Percentiles rank a stretch among this genome's conserved stretches.
phyloP scores from a whole-genome alignment of 1,140 invertebrate genomes.

The Capitella teleta region DNA sequence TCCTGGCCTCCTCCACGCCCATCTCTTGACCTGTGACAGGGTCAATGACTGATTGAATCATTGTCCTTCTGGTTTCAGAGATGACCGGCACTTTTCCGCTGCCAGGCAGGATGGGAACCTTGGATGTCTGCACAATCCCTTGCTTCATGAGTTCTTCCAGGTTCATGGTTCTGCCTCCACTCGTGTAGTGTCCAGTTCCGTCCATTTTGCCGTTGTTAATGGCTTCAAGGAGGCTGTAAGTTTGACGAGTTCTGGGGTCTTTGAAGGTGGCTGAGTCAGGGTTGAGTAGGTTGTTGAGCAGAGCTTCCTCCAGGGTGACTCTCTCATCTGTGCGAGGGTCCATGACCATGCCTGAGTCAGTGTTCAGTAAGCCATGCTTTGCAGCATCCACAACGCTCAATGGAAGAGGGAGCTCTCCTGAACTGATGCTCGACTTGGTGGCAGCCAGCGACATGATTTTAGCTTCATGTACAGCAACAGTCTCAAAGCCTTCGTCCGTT shows the following conservation, averaged over 20 bases:
- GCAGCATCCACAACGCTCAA: slow-evolving; percentile 72
- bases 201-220: slow-evolving; percentile 39
- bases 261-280: slow-evolving; percentile 11
- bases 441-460: not conserved
- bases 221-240: slow-evolving; percentile 70
- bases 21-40: not conserved
- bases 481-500: slow-evolving; percentile 54
- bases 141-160: not conserved
- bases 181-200: not conserved
- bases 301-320: slow-evolving; percentile 71
- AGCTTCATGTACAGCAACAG: slow-evolving; percentile 23
- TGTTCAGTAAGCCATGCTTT: slow-evolving; percentile 67
- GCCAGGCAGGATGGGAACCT: not conserved
- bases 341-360: slow-evolving; percentile 55
- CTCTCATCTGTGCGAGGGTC: slow-evolving; percentile 25
- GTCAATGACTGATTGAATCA: not conserved
- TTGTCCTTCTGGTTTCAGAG: not conserved
- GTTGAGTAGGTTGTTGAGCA: slow-evolving; percentile 57
- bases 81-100: slow-evolving; percentile 10
- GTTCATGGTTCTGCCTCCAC: not conserved
- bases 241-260: slow-evolving; percentile 43
- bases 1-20: slow-evolving; percentile 6
- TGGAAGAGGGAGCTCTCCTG: slow-evolving; percentile 10
- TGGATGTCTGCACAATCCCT: not conserved
- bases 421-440: not conserved